phyloP scores from a whole-genome alignment of 2,113 vertebrate species.

The Forbesichthys agassizii region DNA sequence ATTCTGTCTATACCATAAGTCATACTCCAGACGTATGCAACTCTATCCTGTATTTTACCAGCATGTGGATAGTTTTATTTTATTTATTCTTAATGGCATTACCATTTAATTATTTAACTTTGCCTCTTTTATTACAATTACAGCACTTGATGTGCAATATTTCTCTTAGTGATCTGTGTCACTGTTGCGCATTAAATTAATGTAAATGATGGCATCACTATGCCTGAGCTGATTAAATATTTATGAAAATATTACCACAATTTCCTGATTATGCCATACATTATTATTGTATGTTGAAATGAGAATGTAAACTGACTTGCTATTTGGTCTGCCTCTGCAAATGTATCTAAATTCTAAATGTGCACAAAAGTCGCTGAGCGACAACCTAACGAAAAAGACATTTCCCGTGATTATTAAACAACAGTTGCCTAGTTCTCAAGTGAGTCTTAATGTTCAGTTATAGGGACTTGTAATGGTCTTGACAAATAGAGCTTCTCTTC shows the following conservation, averaged over 20 bases:
- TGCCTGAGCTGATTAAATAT: too few species aligned
- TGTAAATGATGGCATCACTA: too few species aligned
- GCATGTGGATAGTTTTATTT: conserved; percentile 34
- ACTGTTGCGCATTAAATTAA: too few species aligned
- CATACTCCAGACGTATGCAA: background rate
- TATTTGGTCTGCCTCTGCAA: too few species aligned
- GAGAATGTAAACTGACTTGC: too few species aligned
- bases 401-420: conserved; percentile 3
- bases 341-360: too few species aligned
- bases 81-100: conserved; percentile 38
- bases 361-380: background rate
- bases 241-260: too few species aligned
- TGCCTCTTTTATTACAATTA: conserved; percentile 13
- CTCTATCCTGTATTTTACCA: conserved; percentile 23
- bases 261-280: too few species aligned
- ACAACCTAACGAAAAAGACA: background rate
- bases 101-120: conserved; percentile 34
- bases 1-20: conserved; percentile 4
- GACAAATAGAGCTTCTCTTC: conserved; percentile 4
- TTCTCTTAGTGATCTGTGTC: too few species aligned
- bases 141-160: too few species aligned
- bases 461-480: background rate
- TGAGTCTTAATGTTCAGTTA: background rate
- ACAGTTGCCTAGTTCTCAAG: conserved; percentile 5
- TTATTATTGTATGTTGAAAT: too few species aligned